These are phyloP conservation scores for Bimastos eiseni DNA, from an alignment of 2,888 invertebrate genomes.

Conservation along the genomic window DNA sequence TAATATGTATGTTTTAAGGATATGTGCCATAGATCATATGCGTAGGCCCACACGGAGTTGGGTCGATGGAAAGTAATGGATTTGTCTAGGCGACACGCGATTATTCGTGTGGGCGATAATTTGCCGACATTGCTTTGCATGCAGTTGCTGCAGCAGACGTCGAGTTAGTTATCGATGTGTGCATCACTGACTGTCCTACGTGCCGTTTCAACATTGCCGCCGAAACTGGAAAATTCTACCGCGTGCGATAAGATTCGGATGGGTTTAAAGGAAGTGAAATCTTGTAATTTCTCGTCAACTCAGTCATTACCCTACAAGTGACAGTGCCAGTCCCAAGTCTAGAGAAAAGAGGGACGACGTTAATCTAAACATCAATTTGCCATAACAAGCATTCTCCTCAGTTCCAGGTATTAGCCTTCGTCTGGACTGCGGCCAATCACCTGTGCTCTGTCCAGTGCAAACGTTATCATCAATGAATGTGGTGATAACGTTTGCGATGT, in stretches of 20 bases:
- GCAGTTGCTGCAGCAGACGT: neutral
- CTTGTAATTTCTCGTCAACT: neutral
- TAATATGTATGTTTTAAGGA: no score
- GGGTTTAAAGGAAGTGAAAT: neutral
- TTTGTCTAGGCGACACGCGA: neutral
- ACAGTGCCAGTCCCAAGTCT: no score
- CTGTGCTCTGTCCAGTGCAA: neutral
- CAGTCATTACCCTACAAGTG: neutral
- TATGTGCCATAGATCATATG: no score
- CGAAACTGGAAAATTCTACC: neutral
- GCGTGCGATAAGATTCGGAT: neutral
- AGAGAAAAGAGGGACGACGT: no score
- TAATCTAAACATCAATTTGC: no score
- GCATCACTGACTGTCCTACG: neutral
- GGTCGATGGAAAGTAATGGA: neutral
- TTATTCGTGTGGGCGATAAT: neutral
- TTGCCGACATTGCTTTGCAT: neutral
- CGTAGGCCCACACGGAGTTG: neutral
- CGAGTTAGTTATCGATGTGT: neutral
- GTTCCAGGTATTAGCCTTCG: no score
- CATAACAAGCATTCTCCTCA: no score
- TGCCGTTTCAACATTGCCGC: neutral
- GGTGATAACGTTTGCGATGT: no score
- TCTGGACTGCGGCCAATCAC: no score
- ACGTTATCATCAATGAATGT: neutral